phyloP scores from a whole-genome alignment of 2,888 invertebrate genomes.

The Ligdia adustata region DNA sequence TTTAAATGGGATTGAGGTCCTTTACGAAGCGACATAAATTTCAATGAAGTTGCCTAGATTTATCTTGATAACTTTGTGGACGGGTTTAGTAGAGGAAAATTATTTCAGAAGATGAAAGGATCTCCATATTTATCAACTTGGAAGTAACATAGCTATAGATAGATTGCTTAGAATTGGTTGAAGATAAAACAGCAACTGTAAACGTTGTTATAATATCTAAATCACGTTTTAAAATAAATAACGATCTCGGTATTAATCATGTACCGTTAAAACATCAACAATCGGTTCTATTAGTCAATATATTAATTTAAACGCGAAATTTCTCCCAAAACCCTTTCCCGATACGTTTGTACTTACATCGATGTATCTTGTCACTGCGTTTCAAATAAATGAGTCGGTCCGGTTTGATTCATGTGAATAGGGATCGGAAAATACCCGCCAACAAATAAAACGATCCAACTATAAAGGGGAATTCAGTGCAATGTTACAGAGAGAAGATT shows the following conservation, averaged over 20 bases:
- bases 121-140: constrained; percentile 14
- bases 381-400: constrained; percentile 80
- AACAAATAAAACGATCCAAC: constrained; percentile 74
- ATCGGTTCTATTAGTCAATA: background rate
- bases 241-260: no score
- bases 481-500: constrained; percentile 36
- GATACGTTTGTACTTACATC: constrained; percentile 45
- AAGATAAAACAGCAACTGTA: no score
- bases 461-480: constrained; percentile 53
- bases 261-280: no score
- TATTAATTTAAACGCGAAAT: constrained; percentile 9
- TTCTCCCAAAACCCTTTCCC: constrained; percentile 26
- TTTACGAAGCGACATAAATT: constrained; percentile 40
- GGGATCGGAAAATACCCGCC: constrained; percentile 71
- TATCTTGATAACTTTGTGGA: constrained; percentile 26
- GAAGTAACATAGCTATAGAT: background rate
- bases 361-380: constrained; percentile 60
- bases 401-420: constrained; percentile 80
- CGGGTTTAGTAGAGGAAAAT: constrained; percentile 17
- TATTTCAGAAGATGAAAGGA: constrained; percentile 22
- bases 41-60: constrained; percentile 38
- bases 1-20: constrained; percentile 45
- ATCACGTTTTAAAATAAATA: no score
- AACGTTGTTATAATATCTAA: no score
- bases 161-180: no score